These are phyloP conservation scores for Cyprinus carpio DNA, from an alignment of 2,113 vertebrate species.

Conservation along the genomic window DNA sequence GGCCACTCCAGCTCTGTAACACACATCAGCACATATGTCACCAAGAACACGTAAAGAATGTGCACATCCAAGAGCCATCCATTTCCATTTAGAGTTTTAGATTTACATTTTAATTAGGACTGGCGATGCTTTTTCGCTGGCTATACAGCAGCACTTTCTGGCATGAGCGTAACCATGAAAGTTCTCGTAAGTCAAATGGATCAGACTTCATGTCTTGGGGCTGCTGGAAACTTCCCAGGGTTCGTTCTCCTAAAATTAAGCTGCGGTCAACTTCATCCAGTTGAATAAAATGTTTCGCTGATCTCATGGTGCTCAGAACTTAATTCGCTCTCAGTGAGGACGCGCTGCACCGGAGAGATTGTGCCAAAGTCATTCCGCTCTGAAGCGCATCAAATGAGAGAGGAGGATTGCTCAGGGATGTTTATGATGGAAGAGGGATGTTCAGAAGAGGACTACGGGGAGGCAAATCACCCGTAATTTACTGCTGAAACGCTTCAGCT, in stretches of 20 bases:
- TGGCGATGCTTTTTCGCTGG: too few relatives aligned
- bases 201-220: conserved; percentile 9
- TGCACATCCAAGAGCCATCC: neutral
- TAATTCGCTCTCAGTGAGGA: conserved; percentile 7
- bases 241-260: neutral
- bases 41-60: neutral
- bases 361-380: conserved; percentile 36
- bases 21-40: neutral
- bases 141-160: neutral
- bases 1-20: conserved; percentile 88
- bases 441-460: neutral
- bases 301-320: neutral
- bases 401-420: conserved; percentile 21
- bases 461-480: neutral
- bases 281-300: conserved; percentile 2
- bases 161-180: conserved; percentile 7
- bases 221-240: neutral
- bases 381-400: conserved; percentile 20
- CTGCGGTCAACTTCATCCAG: neutral
- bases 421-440: conserved; percentile 19
- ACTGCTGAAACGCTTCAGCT: neutral
- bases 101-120: neutral
- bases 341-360: conserved; percentile 25
- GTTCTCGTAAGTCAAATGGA: conserved; percentile 46
- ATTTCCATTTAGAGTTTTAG: neutral